phyloP scores from a whole-genome alignment of 2,888 invertebrate genomes.

The Lingula anatina region DNA sequence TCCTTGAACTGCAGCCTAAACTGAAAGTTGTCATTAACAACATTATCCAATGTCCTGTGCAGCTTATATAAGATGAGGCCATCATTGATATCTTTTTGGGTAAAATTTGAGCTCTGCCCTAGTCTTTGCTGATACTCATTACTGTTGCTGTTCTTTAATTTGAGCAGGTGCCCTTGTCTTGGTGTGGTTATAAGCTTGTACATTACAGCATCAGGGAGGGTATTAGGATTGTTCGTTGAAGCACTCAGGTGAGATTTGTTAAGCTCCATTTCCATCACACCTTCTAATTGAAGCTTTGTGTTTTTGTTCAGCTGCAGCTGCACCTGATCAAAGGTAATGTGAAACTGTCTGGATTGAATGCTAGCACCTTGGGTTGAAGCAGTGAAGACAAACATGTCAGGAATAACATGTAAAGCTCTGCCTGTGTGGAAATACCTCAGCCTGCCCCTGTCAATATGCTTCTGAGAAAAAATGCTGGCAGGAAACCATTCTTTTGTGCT shows the following conservation, averaged over 20 bases:
- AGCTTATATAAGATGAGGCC: conserved; percentile 71
- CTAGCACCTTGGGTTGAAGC: conserved; percentile 74
- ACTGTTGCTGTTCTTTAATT: conserved; percentile 10
- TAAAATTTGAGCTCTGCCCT: conserved; percentile 68
- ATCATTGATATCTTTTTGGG: conserved; percentile 76
- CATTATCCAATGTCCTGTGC: conserved; percentile 71
- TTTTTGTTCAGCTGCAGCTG: conserved; percentile 58
- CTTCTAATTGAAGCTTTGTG: conserved; percentile 66
- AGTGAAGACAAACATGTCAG: conserved; percentile 63
- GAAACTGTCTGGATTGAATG: conserved; percentile 76
- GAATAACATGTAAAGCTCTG: conserved; percentile 45
- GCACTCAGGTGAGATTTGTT: conserved; percentile 72
- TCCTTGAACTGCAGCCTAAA: conserved; percentile 69
- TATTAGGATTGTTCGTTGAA: conserved; percentile 63
- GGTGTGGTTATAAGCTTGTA: conserved; percentile 57
- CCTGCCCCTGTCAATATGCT: conserved; percentile 32
- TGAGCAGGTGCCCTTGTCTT: conserved; percentile 65
- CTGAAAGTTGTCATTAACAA: conserved; percentile 70
- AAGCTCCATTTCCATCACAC: conserved; percentile 69
- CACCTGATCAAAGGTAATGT: conserved; percentile 78
- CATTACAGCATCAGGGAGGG: conserved; percentile 54
- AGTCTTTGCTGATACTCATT: too few species aligned
- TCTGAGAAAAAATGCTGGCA: conserved; percentile 35
- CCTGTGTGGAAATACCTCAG: conserved; percentile 62
- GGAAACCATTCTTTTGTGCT: conserved; percentile 33